phyloP scores from a whole-genome alignment of 2,888 invertebrate genomes.

The Agriopis marginaria region DNA sequence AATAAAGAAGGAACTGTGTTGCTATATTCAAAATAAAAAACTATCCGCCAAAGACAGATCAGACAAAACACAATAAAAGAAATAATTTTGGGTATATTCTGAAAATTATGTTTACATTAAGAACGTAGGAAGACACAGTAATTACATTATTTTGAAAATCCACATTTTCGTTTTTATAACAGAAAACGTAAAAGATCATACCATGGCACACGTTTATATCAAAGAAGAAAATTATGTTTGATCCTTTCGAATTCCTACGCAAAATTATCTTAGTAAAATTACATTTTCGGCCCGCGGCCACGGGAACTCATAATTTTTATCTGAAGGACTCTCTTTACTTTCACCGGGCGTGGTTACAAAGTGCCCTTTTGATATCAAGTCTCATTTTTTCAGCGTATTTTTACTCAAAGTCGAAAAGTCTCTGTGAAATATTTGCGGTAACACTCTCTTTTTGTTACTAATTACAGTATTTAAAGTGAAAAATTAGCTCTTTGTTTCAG shows the following conservation, averaged over 20 bases:
- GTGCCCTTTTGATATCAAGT: conserved; percentile 41
- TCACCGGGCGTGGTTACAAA: conserved; percentile 29
- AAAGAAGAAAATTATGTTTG: conserved; percentile 35
- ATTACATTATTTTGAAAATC: not conserved
- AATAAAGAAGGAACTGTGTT: no score
- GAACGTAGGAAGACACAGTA: not conserved
- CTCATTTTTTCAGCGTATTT: conserved; percentile 34
- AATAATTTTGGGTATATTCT: no score
- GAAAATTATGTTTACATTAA: not conserved
- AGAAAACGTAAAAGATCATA: conserved; percentile 19
- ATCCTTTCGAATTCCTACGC: conserved; percentile 31
- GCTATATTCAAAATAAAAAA: no score
- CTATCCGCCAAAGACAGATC: no score
- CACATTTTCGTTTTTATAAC: not conserved
- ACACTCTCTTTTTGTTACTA: conserved; percentile 20
- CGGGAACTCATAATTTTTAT: conserved; percentile 35
- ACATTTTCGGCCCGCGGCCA: conserved; percentile 30
- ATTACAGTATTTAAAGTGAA: conserved; percentile 21
- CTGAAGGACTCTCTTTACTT: conserved; percentile 36
- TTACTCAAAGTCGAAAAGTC: conserved; percentile 27
- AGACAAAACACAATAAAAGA: not conserved
- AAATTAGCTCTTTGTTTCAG: conserved; percentile 7
- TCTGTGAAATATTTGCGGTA: conserved; percentile 27
- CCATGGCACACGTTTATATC: conserved; percentile 22
- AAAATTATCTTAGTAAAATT: conserved; percentile 33